Evolutionary conservation across 1,140 invertebrate genomes (phyloP).

Genomic region (Nasonia giraulti): DNA sequence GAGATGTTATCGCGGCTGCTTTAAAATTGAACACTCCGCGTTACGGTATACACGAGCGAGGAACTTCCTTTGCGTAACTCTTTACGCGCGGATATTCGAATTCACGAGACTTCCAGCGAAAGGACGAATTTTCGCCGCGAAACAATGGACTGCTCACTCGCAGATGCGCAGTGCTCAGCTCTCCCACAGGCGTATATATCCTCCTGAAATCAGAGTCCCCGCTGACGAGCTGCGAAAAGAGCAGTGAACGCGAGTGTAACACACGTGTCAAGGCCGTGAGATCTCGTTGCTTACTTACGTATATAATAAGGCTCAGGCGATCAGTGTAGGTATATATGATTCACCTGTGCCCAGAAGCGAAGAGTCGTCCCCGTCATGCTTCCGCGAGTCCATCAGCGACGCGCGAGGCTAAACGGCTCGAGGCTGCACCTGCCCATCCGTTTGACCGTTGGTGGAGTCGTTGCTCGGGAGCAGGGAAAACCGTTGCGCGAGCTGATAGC

Average conservation of each 20-base stretch:
- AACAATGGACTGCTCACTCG: slow-evolving; percentile 7
- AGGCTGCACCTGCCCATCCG: neutral
- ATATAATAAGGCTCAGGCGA: neutral
- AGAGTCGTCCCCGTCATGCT: slow-evolving; percentile 48
- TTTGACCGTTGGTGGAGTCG: slow-evolving; percentile 14
- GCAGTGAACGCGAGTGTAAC: neutral
- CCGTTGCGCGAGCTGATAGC: neutral
- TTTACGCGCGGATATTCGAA: too few relatives aligned
- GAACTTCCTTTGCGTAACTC: too few relatives aligned
- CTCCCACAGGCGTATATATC: neutral
- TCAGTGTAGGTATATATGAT: neutral
- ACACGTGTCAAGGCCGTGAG: slow-evolving; percentile 34
- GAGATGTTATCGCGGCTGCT: too few relatives aligned
- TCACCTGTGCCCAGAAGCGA: slow-evolving; percentile 30
- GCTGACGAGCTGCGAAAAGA: neutral
- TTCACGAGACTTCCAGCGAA: neutral
- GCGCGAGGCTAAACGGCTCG: neutral
- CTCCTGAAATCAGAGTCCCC: slow-evolving; percentile 5
- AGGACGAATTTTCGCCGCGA: neutral
- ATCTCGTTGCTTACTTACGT: neutral
- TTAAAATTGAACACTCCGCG: too few relatives aligned
- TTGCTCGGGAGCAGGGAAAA: neutral
- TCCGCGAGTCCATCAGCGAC: slow-evolving; percentile 24
- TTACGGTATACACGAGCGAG: too few relatives aligned
- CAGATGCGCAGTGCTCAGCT: too few relatives aligned